A percentile compares a stretch with the other conserved stretches of the same genome.
phyloP scores from a whole-genome alignment of 2,113 vertebrate genomes.

The Scalopus aquaticus region DNA sequence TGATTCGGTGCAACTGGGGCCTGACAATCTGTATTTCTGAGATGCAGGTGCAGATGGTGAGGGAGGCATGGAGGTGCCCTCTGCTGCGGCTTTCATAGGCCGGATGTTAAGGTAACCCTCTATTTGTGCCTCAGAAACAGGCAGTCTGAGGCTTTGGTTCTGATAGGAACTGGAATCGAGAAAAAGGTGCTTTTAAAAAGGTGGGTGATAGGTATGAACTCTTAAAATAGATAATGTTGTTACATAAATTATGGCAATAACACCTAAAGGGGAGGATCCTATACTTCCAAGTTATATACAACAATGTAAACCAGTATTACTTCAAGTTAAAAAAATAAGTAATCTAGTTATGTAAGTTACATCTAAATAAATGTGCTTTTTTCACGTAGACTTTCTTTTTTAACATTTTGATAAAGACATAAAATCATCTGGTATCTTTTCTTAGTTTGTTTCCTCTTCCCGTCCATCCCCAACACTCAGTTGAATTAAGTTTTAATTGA shows the following conservation, averaged over 20 bases:
- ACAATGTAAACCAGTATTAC: too few species aligned
- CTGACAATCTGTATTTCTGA: neutral
- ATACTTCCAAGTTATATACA: too few species aligned
- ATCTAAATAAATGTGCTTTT: conserved; percentile 8
- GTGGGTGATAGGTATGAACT: neutral
- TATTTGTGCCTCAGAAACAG: neutral
- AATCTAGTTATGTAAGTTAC: neutral
- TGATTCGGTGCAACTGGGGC: neutral
- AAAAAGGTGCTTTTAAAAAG: neutral
- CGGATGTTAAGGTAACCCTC: neutral
- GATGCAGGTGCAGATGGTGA: neutral
- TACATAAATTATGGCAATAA: neutral
- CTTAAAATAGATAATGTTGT: neutral
- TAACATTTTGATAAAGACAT: neutral
- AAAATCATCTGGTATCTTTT: neutral
- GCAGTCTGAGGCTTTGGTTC: neutral
- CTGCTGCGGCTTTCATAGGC: too few species aligned
- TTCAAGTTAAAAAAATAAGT: neutral
- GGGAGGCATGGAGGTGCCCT: neutral
- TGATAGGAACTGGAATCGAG: neutral
- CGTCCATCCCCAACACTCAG: neutral
- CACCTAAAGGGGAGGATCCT: too few species aligned
- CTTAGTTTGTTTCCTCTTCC: neutral
- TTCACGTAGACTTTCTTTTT: neutral
- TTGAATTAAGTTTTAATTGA: conserved; percentile 13